Evolutionary conservation across 2,888 invertebrate species (phyloP), one percentile per base, ranked within the genome.

Genomic region (Azorinus chamasolen): DNA sequence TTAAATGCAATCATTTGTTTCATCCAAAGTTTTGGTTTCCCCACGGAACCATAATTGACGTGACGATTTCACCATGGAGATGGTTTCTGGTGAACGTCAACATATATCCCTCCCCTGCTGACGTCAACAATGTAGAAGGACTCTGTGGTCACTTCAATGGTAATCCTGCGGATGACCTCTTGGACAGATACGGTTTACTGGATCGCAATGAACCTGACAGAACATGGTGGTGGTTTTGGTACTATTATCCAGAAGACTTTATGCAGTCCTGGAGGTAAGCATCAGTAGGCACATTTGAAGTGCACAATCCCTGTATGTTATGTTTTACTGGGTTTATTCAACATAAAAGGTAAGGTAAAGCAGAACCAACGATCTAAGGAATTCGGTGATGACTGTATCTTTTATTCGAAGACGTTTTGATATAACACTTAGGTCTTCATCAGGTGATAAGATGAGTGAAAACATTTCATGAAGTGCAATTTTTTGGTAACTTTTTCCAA

Each of bases 81-180:
- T 37, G 46, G 37, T 62, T 50, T 39, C 27, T 62, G 25, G 61
- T 62, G 5, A 62, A 62, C 27, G 45, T 62, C 0, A 27, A 50
- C 10, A 50, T 62, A 0, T 62, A 46, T 22, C 61, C 61, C 14
- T 62, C 61, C 16, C 61, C 61, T 1, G 25, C 61, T 22, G 61
- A 62, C 37, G 61, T 62, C 14, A 50, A 50, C 1, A 14, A 46
- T 37, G 22, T 39, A 10, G 39, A 50, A n/a, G 61, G 61, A 18
- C 61, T 62, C 14, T 62, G 61, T 37, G 61, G 61, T 18, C 48
- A 62, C 20, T 62, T 50, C 37, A 62, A 62, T 37, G 61, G 61
- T 20, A 39, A 62, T 22, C 18, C 20, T 6, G 16, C 5, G 2
- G 61, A 62, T 22, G 61, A 62, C 18, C 20, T 62, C 8, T 18